Conservation (phyloP, 2,113 vertebrate species). For the pig (Sus scrofa) region DNA sequence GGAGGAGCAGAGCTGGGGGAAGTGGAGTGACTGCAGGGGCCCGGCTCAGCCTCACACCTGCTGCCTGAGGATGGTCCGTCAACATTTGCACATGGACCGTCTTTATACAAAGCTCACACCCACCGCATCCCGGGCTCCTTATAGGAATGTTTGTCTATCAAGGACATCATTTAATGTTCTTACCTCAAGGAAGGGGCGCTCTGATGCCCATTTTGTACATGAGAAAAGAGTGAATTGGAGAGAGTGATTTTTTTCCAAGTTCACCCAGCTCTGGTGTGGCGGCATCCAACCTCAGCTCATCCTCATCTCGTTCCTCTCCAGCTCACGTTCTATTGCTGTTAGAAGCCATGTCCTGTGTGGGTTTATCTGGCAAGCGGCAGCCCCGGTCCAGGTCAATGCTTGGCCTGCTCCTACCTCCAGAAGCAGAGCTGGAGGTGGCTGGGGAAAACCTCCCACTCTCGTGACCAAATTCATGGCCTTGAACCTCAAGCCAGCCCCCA, state of each 20-base stretch:
- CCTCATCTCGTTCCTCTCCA: not conserved
- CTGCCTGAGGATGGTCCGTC: not conserved
- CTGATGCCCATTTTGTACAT: not conserved
- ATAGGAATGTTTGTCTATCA: not conserved
- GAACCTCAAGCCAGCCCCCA: not conserved
- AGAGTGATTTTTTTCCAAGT: not conserved
- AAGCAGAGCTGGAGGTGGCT: not conserved
- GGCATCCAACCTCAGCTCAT: not conserved
- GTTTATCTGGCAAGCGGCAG: not conserved
- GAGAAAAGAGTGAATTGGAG: not conserved
- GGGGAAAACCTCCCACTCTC: not conserved
- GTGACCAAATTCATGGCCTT: not conserved
- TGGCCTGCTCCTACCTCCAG: not conserved
- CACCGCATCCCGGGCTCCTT: not conserved
- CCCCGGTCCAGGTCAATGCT: not conserved
- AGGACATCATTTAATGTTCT: not conserved
- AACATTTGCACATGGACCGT: rapidly evolving
- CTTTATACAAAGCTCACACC: rapidly evolving
- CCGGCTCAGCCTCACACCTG: not conserved
- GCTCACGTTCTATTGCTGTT: not conserved
- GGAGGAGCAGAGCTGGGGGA: not conserved
- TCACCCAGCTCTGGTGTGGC: not conserved
- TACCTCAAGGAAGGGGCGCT: not conserved
- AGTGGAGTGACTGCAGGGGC: not conserved
- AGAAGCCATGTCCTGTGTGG: not conserved